A percentile compares a stretch with the other conserved stretches of the same genome.
phyloP scores from a whole-genome alignment of 1,140 invertebrate species.

The Nasonia vitripennis region DNA sequence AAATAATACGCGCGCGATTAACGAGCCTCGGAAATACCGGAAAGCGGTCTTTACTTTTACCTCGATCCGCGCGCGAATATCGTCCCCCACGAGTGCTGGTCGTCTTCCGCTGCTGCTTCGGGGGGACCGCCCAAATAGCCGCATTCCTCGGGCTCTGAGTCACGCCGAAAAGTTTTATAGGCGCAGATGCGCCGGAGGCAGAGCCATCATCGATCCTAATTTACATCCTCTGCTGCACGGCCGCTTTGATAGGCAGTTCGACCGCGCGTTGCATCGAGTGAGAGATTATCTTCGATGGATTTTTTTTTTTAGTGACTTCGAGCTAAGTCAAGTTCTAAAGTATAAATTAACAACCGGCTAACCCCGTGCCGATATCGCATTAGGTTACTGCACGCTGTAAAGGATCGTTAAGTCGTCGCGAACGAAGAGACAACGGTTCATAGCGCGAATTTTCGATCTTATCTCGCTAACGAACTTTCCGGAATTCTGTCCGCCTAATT shows the following conservation, averaged over 20 bases:
- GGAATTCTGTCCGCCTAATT: background rate
- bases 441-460: background rate
- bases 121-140: conserved; percentile 12
- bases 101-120: background rate
- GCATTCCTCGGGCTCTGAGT: conserved; percentile 33
- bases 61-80: conserved; percentile 5
- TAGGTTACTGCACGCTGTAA: background rate
- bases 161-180: conserved; percentile 5
- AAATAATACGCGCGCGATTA: background rate
- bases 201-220: conserved; percentile 26
- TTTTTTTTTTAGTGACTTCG: background rate
- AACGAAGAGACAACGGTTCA: background rate
- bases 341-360: background rate
- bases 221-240: background rate
- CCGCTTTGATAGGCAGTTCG: background rate
- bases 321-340: too few relatives aligned
- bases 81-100: background rate
- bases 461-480: background rate
- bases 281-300: background rate
- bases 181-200: background rate
- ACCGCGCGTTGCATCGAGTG: background rate
- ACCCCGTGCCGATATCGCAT: background rate
- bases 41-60: background rate
- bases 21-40: conserved; percentile 33
- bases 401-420: background rate